Percentiles rank a stretch among this genome's conserved stretches.
These are phyloP conservation scores for Muntiacus reevesi DNA, from an alignment of 2,113 vertebrate genomes.

Conservation along the genomic window DNA sequence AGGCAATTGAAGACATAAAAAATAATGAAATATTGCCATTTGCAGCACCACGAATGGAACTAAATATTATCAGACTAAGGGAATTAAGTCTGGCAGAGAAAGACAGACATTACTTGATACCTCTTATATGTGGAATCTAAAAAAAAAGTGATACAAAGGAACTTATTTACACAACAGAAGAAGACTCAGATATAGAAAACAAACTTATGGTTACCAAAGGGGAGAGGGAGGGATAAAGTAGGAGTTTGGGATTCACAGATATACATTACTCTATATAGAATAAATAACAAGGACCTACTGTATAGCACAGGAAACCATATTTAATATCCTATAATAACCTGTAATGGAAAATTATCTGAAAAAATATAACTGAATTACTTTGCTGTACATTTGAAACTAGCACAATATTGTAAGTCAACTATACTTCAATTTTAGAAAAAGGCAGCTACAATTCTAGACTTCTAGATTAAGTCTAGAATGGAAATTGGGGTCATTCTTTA, in stretches of 20 bases:
- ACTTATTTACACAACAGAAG: neutral
- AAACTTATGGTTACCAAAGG: neutral
- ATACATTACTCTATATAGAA: neutral
- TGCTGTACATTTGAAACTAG: neutral
- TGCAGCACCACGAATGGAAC: neutral
- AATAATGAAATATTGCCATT: neutral
- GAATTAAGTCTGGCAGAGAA: neutral
- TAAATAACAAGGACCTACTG: neutral
- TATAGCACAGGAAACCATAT: neutral
- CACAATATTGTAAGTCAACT: neutral
- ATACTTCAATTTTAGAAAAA: neutral
- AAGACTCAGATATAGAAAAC: neutral
- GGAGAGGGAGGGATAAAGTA: neutral
- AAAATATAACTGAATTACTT: neutral
- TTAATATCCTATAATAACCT: neutral
- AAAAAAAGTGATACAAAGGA: neutral
- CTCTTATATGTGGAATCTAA: neutral
- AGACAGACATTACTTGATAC: neutral
- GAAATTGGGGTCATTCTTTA: conserved; percentile 33
- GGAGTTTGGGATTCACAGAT: neutral
- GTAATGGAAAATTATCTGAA: neutral
- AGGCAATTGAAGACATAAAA: neutral
- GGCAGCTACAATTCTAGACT: neutral
- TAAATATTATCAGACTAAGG: neutral
- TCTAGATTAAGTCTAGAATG: neutral